Evolutionary conservation across 2,888 invertebrate genomes (phyloP), one percentile per base, ranked within the genome.

Genomic region (Stenodera caucasica): DNA sequence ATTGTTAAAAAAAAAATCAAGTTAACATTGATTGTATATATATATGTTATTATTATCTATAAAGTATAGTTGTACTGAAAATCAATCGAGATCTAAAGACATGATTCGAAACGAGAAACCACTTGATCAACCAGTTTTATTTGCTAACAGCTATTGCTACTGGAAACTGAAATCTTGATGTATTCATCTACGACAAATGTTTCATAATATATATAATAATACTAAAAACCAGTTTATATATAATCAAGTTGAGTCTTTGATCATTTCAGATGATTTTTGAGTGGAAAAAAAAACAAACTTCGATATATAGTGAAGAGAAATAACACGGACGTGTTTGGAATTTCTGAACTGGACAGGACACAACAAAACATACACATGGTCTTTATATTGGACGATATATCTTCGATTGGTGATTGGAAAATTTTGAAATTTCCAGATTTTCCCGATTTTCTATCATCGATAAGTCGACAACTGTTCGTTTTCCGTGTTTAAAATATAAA

Each of bases 131-230:
- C 75, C 70, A 67, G 72, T 75, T 75, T 76, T 75, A 75, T 76
- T 75, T 72, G 76, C 74, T 74, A 76, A 76, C 72, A 75, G 74
- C 75, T 75, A 72, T 73, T 75, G 76, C 76, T 76, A 76, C 76
- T 76, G 76, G 75, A 75, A 74, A 74, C 71, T 70, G 67, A 70
- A 45, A 72, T 64, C 68, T 66, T 53, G 63, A 37, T 61, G 53
- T 45, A 52, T 56, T 58, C 54, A 75, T 66, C 66, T 66, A 66
- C 65, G 72, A 75, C 71, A 55, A 51, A 61, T 53, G 53, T 37
- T 33, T 18, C 37, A 26, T 56, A 21, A 26, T 40, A 55, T 18
- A 21, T 45, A 40, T 40, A 33, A 45, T 21, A 35, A 53, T 53
- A 23, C 32, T 33, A 9, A 33, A 23, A 32, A 23, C 53, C 26